Percentiles rank a stretch among this genome's conserved stretches.
These are phyloP conservation scores for Caenorhabditis imperialis DNA, from an alignment of 2,888 invertebrate species.

Conservation along the genomic window DNA sequence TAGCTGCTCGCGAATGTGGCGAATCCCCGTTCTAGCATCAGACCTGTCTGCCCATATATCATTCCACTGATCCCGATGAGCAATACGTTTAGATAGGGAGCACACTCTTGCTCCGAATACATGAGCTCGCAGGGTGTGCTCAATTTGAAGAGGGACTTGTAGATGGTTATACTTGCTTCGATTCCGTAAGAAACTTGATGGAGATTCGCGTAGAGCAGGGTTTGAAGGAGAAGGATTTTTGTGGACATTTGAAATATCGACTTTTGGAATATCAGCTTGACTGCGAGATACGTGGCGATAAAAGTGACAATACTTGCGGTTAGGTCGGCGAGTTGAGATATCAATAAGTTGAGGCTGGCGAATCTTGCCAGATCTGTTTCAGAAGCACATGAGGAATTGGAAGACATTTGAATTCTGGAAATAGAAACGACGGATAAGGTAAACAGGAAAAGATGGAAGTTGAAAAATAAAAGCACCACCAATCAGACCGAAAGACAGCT, in stretches of 20 bases:
- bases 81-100: slow-evolving; percentile 2
- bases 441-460: not conserved
- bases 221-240: slow-evolving; percentile 8
- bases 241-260: slow-evolving; percentile 25
- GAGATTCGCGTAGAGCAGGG: slow-evolving; percentile 15
- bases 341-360: slow-evolving; percentile 8
- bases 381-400: slow-evolving; percentile 9
- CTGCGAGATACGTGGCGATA: slow-evolving; percentile 3
- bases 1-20: slow-evolving; percentile 17
- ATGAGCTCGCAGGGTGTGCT: not conserved
- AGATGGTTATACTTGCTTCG: slow-evolving; percentile 10
- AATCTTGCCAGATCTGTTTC: not conserved
- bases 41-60: slow-evolving; percentile 24
- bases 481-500: no score
- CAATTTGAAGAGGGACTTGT: slow-evolving; percentile 9
- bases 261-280: not conserved
- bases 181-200: slow-evolving; percentile 19
- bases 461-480: not conserved
- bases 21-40: slow-evolving; percentile 15
- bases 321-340: slow-evolving; percentile 19
- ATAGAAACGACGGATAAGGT: no score
- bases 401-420: not conserved
- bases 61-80: slow-evolving; percentile 18
- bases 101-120: slow-evolving; percentile 3
- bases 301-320: slow-evolving; percentile 7